phyloP scores from a whole-genome alignment of 1,140 invertebrate genomes.

The Drosophila serrata region DNA sequence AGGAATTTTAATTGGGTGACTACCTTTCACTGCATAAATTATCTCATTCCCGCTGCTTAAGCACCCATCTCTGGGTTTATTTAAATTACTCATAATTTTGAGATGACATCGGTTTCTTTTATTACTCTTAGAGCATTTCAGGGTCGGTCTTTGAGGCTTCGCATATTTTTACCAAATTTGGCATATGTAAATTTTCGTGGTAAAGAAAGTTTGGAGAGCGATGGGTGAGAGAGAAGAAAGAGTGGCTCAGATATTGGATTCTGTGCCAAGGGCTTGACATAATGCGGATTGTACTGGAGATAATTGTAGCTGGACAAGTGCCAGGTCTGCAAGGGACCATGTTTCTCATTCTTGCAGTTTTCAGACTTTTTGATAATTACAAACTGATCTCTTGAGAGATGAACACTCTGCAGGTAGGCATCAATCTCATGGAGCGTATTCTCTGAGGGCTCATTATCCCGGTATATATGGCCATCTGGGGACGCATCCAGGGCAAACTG shows the following conservation, averaged over 20 bases:
- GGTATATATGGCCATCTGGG: slow-evolving; percentile 61
- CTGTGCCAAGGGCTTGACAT: slow-evolving; percentile 54
- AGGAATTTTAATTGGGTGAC: slow-evolving; percentile 20
- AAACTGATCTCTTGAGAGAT: slow-evolving; percentile 12
- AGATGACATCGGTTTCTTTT: not conserved
- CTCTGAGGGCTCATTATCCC: slow-evolving; percentile 3
- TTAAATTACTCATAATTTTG: slow-evolving; percentile 3
- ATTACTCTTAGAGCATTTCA: slow-evolving; percentile 8
- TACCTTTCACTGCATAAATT: slow-evolving; percentile 36
- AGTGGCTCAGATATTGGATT: slow-evolving; percentile 57
- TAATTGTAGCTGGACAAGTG: slow-evolving; percentile 54
- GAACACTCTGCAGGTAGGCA: slow-evolving; percentile 38
- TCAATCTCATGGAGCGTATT: slow-evolving; percentile 9
- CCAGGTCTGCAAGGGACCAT: slow-evolving; percentile 42
- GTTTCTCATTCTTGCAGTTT: slow-evolving; percentile 15
- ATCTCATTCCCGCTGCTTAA: not conserved
- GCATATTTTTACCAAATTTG: slow-evolving; percentile 60
- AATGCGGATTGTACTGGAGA: slow-evolving; percentile 59
- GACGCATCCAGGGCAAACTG: slow-evolving; percentile 60
- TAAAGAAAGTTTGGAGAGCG: slow-evolving; percentile 63
- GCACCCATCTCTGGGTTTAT: not conserved
- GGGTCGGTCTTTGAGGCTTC: slow-evolving; percentile 19
- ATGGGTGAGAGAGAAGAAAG: slow-evolving; percentile 23
- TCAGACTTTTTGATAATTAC: slow-evolving; percentile 12
- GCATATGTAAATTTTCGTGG: slow-evolving; percentile 57